Conservation (phyloP, 2,113 vertebrate species). For the Pelecanoides urinatrix region DNA sequence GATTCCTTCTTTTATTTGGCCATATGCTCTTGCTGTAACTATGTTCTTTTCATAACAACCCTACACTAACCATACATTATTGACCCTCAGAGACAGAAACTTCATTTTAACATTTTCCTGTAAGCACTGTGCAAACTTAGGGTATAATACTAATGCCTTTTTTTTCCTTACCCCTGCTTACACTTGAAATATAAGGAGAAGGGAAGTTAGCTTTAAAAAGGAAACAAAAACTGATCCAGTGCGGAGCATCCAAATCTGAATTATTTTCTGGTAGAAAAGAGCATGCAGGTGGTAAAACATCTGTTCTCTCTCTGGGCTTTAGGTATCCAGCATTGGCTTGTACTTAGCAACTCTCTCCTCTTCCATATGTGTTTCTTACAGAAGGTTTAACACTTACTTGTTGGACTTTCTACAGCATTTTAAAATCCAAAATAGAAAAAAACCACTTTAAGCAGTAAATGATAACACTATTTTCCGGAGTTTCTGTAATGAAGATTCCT, state of each 20-base stretch:
- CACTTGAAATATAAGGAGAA: not conserved
- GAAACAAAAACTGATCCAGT: not conserved
- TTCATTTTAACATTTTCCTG: constrained; percentile 43
- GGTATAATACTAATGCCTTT: not conserved
- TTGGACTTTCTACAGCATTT: not conserved
- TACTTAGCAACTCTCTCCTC: not conserved
- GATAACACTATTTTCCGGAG: not conserved
- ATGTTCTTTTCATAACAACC: constrained; percentile 35
- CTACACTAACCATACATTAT: not conserved
- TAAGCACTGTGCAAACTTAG: not conserved
- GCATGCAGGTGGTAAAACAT: constrained; percentile 54
- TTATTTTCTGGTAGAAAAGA: constrained; percentile 21
- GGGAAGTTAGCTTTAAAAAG: not conserved
- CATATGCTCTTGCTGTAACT: constrained; percentile 12
- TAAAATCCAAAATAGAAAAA: not conserved
- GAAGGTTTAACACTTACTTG: constrained; percentile 18
- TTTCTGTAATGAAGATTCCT: not conserved
- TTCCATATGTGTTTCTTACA: not conserved
- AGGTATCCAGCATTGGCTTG: constrained; percentile 33
- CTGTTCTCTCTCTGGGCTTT: constrained; percentile 55
- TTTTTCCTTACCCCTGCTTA: not conserved
- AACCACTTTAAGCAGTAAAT: not conserved
- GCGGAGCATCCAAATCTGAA: not conserved
- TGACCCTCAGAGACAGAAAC: constrained; percentile 19
- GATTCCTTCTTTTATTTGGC: constrained; percentile 40